A percentile compares a stretch with the other conserved stretches of the same genome.
These are phyloP conservation scores for Sebastes diploproa DNA, from an alignment of 2,797 vertebrate genomes.

Conservation along the genomic window DNA sequence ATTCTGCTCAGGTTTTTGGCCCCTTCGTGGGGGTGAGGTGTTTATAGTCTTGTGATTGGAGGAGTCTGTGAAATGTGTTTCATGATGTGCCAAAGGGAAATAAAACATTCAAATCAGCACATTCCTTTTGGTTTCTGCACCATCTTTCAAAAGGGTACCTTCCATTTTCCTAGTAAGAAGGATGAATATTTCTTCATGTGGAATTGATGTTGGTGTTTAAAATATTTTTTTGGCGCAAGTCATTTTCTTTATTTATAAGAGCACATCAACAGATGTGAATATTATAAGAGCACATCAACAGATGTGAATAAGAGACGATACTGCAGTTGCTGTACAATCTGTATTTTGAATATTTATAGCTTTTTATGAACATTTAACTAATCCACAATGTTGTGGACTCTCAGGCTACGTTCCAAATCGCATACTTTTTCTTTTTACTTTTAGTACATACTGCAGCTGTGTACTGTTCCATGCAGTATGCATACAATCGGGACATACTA, in stretches of 20 bases:
- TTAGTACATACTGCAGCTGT: neutral
- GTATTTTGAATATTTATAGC: neutral
- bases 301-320: neutral
- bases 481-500: neutral
- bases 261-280: neutral
- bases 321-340: neutral
- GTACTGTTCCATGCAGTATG: neutral
- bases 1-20: neutral
- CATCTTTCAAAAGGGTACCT: neutral
- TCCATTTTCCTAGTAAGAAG: neutral
- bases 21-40: neutral
- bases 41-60: neutral
- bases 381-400: neutral
- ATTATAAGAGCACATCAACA: neutral
- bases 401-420: neutral
- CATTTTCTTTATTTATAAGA: neutral
- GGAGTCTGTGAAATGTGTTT: slow-evolving; percentile 39
- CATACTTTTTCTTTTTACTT: no score
- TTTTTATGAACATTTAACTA: neutral
- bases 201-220: neutral
- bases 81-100: slow-evolving; percentile 14
- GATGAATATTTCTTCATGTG: neutral
- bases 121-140: slow-evolving; percentile 21
- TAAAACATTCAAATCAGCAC: slow-evolving; percentile 23
- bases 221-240: neutral